These are phyloP conservation scores for Erpornis zantholeuca DNA, from an alignment of 2,113 vertebrate species.

Conservation along the genomic window DNA sequence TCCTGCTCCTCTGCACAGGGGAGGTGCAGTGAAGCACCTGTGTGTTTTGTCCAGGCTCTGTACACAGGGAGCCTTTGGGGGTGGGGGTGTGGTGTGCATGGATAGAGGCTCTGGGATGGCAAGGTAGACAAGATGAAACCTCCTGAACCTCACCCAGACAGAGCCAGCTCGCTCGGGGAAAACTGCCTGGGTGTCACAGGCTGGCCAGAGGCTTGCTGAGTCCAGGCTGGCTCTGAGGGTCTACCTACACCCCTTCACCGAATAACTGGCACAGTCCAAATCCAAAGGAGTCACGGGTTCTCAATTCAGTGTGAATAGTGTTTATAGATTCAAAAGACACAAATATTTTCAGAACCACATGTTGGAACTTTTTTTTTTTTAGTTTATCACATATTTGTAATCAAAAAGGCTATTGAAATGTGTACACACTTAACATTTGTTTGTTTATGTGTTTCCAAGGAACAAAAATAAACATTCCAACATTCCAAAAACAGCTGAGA, in stretches of 20 bases:
- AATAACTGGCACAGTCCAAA: background rate
- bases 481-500: background rate
- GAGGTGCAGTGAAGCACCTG: background rate
- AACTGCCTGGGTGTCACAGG: accelerated
- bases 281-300: background rate
- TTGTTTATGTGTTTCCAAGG: background rate
- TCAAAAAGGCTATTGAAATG: background rate
- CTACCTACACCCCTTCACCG: background rate
- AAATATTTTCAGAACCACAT: background rate
- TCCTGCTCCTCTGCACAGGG: background rate
- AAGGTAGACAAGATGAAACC: background rate
- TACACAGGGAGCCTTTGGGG: background rate
- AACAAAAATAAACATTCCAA: background rate
- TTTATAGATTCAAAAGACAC: background rate
- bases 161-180: background rate
- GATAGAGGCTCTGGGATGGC: background rate
- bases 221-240: background rate
- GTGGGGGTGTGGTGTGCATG: background rate
- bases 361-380: background rate
- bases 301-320: background rate
- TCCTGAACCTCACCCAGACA: background rate
- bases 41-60: background rate
- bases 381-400: background rate
- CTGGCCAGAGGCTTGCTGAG: background rate
- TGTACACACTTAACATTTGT: accelerated